Conservation (phyloP, 2,888 invertebrate species). For the Phasia obesa region DNA sequence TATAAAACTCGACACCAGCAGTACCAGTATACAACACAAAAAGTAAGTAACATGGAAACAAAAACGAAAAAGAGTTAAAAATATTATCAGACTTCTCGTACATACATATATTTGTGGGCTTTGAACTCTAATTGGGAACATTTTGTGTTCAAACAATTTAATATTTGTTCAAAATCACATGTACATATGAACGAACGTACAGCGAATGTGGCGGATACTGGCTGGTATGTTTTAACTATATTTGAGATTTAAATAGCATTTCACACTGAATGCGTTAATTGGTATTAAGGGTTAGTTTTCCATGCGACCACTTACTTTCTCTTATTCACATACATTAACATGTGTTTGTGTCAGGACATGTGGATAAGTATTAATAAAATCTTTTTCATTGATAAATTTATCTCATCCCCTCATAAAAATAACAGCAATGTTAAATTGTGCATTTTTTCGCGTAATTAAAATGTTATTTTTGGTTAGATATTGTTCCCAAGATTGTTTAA, state of each 20-base stretch:
- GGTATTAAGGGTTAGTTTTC: conserved; percentile 34
- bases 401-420: conserved; percentile 61
- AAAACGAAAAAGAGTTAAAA: not conserved
- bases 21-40: not conserved
- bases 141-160: conserved; percentile 15
- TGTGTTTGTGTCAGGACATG: not conserved
- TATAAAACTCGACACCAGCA: conserved; percentile 3
- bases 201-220: conserved; percentile 12
- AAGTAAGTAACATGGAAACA: not conserved
- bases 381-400: conserved; percentile 76
- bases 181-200: too few species aligned
- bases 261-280: conserved; percentile 64
- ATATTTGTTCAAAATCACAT: conserved; percentile 36
- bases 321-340: not conserved
- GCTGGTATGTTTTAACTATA: conserved; percentile 32
- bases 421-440: conserved; percentile 53
- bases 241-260: conserved; percentile 65
- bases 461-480: conserved; percentile 76
- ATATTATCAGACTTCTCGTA: conserved; percentile 36
- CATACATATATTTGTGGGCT: conserved; percentile 19
- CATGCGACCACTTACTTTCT: conserved; percentile 32
- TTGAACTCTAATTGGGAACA: conserved; percentile 32
- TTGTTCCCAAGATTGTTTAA: conserved; percentile 58
- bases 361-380: conserved; percentile 53
- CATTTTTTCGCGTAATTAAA: conserved; percentile 75